Conservation (phyloP, 2,797 vertebrate species). For the Silurus lanzhouensis region DNA sequence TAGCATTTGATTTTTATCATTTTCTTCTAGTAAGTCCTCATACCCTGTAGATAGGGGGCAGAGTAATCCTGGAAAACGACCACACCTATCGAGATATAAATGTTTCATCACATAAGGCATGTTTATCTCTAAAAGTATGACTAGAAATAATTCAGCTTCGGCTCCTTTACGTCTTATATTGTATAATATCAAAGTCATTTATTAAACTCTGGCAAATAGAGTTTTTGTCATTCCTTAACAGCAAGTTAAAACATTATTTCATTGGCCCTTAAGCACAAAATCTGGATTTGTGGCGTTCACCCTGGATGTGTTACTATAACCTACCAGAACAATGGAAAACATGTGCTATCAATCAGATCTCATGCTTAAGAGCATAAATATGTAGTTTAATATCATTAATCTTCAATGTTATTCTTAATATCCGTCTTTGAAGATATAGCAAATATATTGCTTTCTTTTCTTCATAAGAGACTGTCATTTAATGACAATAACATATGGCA, state of each 20-base stretch:
- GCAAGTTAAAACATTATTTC: constrained; percentile 70
- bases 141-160: background rate
- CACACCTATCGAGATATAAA: background rate
- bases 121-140: background rate
- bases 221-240: constrained; percentile 69
- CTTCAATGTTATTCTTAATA: background rate
- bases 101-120: background rate
- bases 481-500: constrained; percentile 38
- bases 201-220: constrained; percentile 72
- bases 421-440: constrained; percentile 21
- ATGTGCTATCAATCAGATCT: constrained; percentile 45
- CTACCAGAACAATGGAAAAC: constrained; percentile 41
- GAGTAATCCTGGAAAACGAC: background rate
- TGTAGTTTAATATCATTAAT: constrained; percentile 38
- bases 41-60: background rate
- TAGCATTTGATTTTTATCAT: background rate
- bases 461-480: background rate
- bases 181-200: constrained; percentile 46
- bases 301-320: constrained; percentile 77
- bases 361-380: constrained; percentile 28
- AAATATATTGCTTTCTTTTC: constrained; percentile 23
- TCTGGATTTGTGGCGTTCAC: constrained; percentile 68
- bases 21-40: background rate
- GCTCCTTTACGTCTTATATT: background rate
- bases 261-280: constrained; percentile 64